Percentiles rank a stretch among this genome's conserved stretches.
These are phyloP conservation scores for Sebastes hopkinsi DNA, from an alignment of 2,797 vertebrate genomes.

Conservation along the genomic window DNA sequence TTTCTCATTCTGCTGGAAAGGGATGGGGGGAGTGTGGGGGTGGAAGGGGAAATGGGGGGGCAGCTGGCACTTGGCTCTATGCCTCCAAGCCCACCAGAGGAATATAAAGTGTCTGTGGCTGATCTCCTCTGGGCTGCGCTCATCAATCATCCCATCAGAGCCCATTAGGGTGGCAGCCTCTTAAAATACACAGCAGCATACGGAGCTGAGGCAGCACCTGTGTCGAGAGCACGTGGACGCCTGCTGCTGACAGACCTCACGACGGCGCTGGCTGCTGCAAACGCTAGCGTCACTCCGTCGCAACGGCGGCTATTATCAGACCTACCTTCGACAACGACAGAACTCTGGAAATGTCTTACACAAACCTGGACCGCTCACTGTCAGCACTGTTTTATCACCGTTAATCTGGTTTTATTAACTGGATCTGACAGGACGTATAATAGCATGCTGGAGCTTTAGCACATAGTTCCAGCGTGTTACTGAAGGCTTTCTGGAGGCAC, in stretches of 20 bases:
- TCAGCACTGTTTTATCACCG: conserved; percentile 45
- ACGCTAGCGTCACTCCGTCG: conserved; percentile 16
- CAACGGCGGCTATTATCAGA: conserved; percentile 37
- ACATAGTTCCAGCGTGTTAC: background rate
- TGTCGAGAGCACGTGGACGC: conserved; percentile 51
- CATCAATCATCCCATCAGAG: conserved; percentile 85
- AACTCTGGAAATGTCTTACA: conserved; percentile 41
- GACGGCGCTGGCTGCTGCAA: conserved; percentile 38
- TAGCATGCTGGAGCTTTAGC: background rate
- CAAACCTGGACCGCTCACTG: conserved; percentile 36
- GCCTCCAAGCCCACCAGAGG: conserved; percentile 74
- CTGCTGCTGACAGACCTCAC: conserved; percentile 47
- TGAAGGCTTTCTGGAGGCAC: background rate
- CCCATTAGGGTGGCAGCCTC: conserved; percentile 79
- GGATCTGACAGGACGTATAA: conserved; percentile 26
- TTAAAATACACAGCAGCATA: conserved; percentile 72
- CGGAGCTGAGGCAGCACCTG: conserved; percentile 75
- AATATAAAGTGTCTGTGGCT: conserved; percentile 81
- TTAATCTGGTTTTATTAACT: conserved; percentile 36
- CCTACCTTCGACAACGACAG: conserved; percentile 37
- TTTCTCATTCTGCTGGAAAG: conserved; percentile 63
- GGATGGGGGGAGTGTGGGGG: conserved; percentile 11
- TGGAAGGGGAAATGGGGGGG: background rate
- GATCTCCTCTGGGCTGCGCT: conserved; percentile 77
- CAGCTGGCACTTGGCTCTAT: conserved; percentile 61